Base-by-base conservation (phyloP, 2,797 vertebrate species). In the Acipenser oxyrinchus region DNA sequence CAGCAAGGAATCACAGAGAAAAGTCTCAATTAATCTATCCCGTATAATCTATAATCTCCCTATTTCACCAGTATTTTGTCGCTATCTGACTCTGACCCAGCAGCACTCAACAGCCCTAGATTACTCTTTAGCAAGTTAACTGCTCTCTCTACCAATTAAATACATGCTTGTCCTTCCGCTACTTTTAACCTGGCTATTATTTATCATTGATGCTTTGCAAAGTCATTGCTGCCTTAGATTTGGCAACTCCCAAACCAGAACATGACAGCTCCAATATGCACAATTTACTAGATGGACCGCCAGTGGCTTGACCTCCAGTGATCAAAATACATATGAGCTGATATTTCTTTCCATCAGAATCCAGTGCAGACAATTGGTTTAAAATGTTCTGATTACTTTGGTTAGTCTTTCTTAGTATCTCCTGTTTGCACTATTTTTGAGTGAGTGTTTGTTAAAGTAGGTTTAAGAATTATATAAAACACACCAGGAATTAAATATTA, bases 1-100 rank as follows among this genome's bases (percentile, higher is more conserved):
- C 63, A 62, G 51, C 51, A 63, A 10, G 52, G 67, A 63, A 63
- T 68, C 61, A 57, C 67, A 68, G 61, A 61, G 12, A 68, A 37
- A 49, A 13, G 51, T 48, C 60, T 50, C 48, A 15, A 57, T 63
- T 64, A 62, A 68, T 55, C 11, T 63, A 64, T 50, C 12, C 48
- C 18, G 67, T 68, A 58, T 68, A 18, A 18, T 18, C 18, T 37
- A 37, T 37, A 37, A 37, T 37, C 37, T 37, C 37, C 66, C 10
- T 7, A 37, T 52, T 51, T 13, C 12, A 58, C 6, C 7, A 68
- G 11, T 49, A 11, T 62, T 65, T 57, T 15, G 63, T 53, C 51
- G 12, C 11, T 11, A 7, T 11, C 13, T 65, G 15, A 65, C 23
- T 10, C 15, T 4, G 48, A 49, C 49, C 64, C 12, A 68, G 12